Base-by-base conservation (phyloP, 2,888 invertebrate species). In the Apoda limacodes region DNA sequence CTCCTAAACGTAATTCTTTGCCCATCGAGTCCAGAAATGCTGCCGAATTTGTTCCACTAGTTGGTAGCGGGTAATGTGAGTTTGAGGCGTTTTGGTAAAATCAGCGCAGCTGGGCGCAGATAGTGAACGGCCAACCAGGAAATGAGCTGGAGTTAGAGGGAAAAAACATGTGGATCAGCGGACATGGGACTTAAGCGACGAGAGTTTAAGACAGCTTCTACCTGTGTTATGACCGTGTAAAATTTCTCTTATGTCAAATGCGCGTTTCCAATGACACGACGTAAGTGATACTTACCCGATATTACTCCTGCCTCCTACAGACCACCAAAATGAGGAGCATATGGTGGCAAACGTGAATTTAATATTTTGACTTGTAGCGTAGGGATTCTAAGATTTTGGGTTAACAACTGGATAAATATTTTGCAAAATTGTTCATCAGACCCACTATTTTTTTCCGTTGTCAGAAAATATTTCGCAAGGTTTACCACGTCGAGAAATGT, bases 11-110 rank as follows among this genome's bases (percentile, higher is more conserved):
- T 41, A 45, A 15, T 45, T 42, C 13, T 38, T 45, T 2, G 37
- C 19, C 48, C 46, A 47, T 1, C 46, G 35, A 2, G 10, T n/a
- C 50, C 46, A 51, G 20, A 46, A 48, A n/a, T 46, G 37, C n/a
- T n/a, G n/a, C 4, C 46, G 32, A 2, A 46, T 30, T 20, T 48
- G 46, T 9, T 45, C 43, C n/a, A 45, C 14, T 5, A 37, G 32
- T 10, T 37, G 28, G 24, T 28, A 39, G 7, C 40, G 33, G 3
- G 27, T 15, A 6, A 43, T 35, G n/a, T n/a, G n/a, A n/a, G n/a
- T n/a, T n/a, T n/a, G n/a, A n/a, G n/a, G n/a, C n/a, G n/a, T n/a
- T n/a, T n/a, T n/a, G n/a, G n/a, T n/a, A n/a, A n/a, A n/a, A n/a
- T n/a, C n/a, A n/a, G n/a, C n/a, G n/a, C n/a, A n/a, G n/a, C n/a